These are phyloP conservation scores for Caenorhabditis inopinata DNA, from an alignment of 1,140 invertebrate genomes.

Conservation along the genomic window DNA sequence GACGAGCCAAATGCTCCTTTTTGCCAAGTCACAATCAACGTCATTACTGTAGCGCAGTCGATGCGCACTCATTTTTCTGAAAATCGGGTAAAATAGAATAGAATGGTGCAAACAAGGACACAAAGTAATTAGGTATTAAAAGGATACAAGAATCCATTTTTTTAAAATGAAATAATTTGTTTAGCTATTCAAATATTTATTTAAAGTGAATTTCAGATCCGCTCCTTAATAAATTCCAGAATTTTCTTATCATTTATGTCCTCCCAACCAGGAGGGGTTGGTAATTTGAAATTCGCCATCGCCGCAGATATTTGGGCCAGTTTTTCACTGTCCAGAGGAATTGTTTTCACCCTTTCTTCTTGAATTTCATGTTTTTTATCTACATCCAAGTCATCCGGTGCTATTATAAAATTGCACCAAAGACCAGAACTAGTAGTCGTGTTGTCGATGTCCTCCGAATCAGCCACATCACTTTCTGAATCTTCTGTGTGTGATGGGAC, in stretches of 20 bases:
- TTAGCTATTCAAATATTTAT: neutral
- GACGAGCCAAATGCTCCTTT: slow-evolving; percentile 57
- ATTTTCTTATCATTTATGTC: neutral
- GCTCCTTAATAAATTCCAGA: neutral
- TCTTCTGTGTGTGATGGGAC: neutral
- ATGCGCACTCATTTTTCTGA: too few relatives aligned
- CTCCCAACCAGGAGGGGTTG: neutral
- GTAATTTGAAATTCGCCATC: neutral
- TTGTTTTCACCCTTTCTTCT: neutral
- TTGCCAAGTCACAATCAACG: slow-evolving; percentile 30
- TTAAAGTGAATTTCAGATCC: neutral
- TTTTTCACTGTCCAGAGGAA: neutral
- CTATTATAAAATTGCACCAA: neutral
- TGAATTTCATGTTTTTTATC: neutral
- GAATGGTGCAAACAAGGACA: too few relatives aligned
- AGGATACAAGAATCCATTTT: too few relatives aligned
- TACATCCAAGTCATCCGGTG: neutral
- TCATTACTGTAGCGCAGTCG: neutral
- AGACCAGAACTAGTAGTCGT: neutral
- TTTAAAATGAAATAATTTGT: too few relatives aligned
- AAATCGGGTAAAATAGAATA: too few relatives aligned
- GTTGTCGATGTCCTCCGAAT: neutral
- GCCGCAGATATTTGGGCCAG: slow-evolving; percentile 5
- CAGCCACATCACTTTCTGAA: neutral
- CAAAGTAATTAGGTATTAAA: too few relatives aligned